Evolutionary conservation across 2,888 invertebrate genomes (phyloP).

Genomic region (Phania funesta): DNA sequence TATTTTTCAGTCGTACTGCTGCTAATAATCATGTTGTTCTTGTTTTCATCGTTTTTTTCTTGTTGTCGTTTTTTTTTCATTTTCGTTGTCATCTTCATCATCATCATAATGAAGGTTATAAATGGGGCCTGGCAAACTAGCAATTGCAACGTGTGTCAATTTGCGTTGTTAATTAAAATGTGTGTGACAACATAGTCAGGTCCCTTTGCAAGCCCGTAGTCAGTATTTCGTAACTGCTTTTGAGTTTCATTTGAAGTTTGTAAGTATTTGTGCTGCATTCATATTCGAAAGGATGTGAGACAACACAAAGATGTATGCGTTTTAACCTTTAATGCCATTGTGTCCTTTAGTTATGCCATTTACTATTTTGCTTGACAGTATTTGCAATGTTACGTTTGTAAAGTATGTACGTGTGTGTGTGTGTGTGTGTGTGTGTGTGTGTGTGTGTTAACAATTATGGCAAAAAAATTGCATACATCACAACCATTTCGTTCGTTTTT

Average conservation of each 20-base stretch:
- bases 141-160: slow-evolving; percentile 57
- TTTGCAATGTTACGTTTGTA: slow-evolving; percentile 24
- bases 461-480: slow-evolving; percentile 21
- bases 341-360: slow-evolving; percentile 47
- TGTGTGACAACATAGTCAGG: slow-evolving; percentile 19
- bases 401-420: background rate
- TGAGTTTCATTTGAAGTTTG: background rate
- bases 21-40: background rate
- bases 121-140: slow-evolving; percentile 17
- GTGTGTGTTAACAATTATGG: background rate
- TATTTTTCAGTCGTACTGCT: background rate
- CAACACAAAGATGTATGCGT: slow-evolving; percentile 43
- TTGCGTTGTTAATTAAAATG: slow-evolving; percentile 63
- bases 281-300: slow-evolving; percentile 31
- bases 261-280: slow-evolving; percentile 19
- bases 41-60: background rate
- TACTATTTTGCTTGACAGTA: slow-evolving; percentile 39
- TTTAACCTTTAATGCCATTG: slow-evolving; percentile 37
- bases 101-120: slow-evolving; percentile 36
- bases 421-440: background rate
- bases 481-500: slow-evolving; percentile 9
- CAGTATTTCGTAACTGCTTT: background rate
- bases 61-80: background rate
- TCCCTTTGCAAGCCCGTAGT: slow-evolving; percentile 20
- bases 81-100: slow-evolving; percentile 19